phyloP scores from a whole-genome alignment of 2,888 invertebrate species.

The Alentia gelatinosa region DNA sequence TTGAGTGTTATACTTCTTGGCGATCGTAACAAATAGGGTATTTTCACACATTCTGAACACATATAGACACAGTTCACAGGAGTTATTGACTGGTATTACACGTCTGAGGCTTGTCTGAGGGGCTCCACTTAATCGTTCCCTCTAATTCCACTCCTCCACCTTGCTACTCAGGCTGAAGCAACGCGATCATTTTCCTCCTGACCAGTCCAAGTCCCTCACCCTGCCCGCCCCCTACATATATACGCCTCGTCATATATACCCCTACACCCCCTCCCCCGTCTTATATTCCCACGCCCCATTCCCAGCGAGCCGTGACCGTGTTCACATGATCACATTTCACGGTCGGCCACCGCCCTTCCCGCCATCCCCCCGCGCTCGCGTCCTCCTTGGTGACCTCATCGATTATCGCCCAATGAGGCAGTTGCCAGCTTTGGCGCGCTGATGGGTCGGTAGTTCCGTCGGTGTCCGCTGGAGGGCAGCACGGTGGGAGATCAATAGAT shows the following conservation, averaged over 20 bases:
- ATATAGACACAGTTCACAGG: too few relatives aligned
- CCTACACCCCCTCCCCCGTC: neutral
- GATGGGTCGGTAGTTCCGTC: neutral
- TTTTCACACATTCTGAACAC: too few relatives aligned
- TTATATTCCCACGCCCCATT: neutral
- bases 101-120: too few relatives aligned
- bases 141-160: too few relatives aligned
- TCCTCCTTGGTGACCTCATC: neutral
- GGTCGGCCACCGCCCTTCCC: neutral
- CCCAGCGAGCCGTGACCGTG: neutral
- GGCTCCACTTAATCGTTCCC: too few relatives aligned
- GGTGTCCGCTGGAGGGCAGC: neutral
- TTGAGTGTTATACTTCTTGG: too few relatives aligned
- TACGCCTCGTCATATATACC: neutral
- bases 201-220: neutral
- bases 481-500: neutral
- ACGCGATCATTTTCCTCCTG: too few relatives aligned
- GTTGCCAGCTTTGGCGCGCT: neutral
- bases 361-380: neutral
- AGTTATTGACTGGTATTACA: too few relatives aligned
- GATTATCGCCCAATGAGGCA: slow-evolving; percentile 3
- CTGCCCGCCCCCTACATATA: neutral
- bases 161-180: too few relatives aligned
- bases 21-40: too few relatives aligned
- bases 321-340: slow-evolving; percentile 22